Evolutionary conservation across 2,113 vertebrate species (phyloP), one percentile per base, ranked within the genome.

Genomic region (Apodemus speciosus): DNA sequence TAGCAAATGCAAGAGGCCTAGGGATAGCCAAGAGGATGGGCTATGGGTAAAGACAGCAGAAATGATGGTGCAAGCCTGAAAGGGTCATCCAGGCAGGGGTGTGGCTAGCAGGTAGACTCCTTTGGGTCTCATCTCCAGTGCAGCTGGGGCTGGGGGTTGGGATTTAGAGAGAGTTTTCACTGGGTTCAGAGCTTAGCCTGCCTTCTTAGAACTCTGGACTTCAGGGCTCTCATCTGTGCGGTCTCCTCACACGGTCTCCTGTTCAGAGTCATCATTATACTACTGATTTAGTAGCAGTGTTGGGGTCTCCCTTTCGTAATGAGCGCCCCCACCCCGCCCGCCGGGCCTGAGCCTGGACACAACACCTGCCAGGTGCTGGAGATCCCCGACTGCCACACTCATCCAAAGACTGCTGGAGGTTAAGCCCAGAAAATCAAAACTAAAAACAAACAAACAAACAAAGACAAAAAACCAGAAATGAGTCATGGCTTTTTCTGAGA

Each of bases 211-310:
- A 23, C 66, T 13, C 13, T 46, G 21, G 68, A 56, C 51, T 51
- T 38, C 51, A 14, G n/a, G 53, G 46, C 43, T 53, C 23, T 73
- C 27, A 43, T 75, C 27, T 68, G 64, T 73, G 3, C 1, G 13
- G 25, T 81, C 15, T 89, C 62, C 35, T 69, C 43, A 16, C 64
- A 77, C 10, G 43, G 51, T 14, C 18, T 87, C 94, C 83, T 85
- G 38, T 72, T 69, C 53, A 66, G 87, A 89, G 38, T 43, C 25
- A 46, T 43, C 40, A 49, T 72, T 81, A 76, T 25, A 90, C 68
- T 92, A n/a, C 72, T 72, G 35, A 77, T 83, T 86, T 84, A 89
- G 72, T 66, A 69, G 71, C 79, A 91, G 84, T 38, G 53, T 89
- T 75, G 76, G 68, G 64, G 60, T 85, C 51, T 64, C 9, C 6